Percentiles rank a stretch among this genome's conserved stretches.
Evolutionary conservation across 1,140 invertebrate genomes (phyloP).

Genomic region (Aphaenogaster ashmeadi): DNA sequence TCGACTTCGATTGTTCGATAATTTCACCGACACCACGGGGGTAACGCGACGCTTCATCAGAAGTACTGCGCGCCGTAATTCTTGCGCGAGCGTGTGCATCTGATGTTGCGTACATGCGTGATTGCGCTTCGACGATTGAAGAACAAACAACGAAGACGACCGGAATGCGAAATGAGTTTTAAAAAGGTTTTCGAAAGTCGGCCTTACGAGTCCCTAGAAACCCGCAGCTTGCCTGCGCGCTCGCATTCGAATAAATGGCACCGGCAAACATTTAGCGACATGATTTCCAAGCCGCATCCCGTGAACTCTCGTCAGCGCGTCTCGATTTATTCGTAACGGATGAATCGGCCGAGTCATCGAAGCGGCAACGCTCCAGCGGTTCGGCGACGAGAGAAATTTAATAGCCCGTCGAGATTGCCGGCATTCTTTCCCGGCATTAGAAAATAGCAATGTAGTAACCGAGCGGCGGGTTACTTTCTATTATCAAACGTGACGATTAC

Average conservation of each 20-base stretch:
- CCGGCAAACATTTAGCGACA: slow-evolving; percentile 1
- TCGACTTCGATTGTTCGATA: background rate
- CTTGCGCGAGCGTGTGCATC: slow-evolving; percentile 15
- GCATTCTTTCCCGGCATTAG: slow-evolving; percentile 71
- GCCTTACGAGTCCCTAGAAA: slow-evolving; percentile 31
- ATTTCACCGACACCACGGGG: background rate
- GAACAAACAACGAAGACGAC: slow-evolving; percentile 10
- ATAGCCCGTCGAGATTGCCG: slow-evolving; percentile 73
- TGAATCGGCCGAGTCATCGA: slow-evolving; percentile 35
- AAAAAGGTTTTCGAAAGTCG: slow-evolving; percentile 74
- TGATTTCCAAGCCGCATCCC: background rate
- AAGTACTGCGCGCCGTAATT: slow-evolving; percentile 17
- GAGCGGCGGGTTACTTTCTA: slow-evolving; percentile 68
- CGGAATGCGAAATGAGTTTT: slow-evolving; percentile 69
- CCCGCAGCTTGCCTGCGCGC: background rate
- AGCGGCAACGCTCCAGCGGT: slow-evolving; percentile 44
- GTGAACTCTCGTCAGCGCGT: background rate
- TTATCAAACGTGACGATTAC: slow-evolving; percentile 65
- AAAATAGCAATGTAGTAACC: slow-evolving; percentile 76
- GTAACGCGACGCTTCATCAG: background rate
- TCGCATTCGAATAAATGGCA: slow-evolving; percentile 24
- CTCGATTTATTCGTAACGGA: slow-evolving; percentile 26
- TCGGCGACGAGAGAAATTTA: slow-evolving; percentile 79
- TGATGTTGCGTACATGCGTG: slow-evolving; percentile 35
- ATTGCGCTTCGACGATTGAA: slow-evolving; percentile 33